phyloP scores from a whole-genome alignment of 2,797 vertebrate genomes.

The Lepus townsendii region DNA sequence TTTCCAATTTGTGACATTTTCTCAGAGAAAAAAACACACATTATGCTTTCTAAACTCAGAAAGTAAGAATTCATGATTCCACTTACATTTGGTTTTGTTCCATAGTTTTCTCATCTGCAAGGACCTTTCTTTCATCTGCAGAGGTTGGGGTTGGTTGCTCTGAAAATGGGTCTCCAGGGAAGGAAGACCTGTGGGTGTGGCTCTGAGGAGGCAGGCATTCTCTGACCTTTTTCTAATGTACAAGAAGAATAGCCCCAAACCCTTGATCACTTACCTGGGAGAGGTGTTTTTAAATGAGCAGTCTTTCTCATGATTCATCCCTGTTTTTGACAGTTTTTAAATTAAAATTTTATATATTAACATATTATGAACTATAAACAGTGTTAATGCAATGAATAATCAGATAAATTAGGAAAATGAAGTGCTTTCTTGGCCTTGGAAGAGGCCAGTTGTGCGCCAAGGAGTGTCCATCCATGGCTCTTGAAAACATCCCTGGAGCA shows the following conservation, averaged over 20 bases:
- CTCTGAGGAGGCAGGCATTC: background rate
- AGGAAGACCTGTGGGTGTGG: background rate
- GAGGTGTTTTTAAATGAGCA: constrained; percentile 32
- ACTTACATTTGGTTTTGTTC: background rate
- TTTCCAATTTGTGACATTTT: constrained; percentile 32
- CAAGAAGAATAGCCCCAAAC: background rate
- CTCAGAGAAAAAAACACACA: background rate
- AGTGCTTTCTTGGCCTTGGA: constrained; percentile 29
- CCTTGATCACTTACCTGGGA: background rate
- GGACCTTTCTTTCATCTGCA: background rate
- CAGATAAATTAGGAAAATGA: background rate
- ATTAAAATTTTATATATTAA: constrained; percentile 37
- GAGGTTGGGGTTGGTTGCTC: background rate
- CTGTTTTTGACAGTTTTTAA: background rate
- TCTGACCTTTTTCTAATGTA: background rate
- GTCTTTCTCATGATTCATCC: background rate
- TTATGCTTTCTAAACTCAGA: constrained; percentile 6
- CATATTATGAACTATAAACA: background rate
- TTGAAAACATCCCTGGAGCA: background rate
- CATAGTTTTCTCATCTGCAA: background rate
- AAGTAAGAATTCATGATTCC: background rate
- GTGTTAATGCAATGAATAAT: background rate
- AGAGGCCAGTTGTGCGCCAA: background rate
- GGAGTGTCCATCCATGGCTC: background rate
- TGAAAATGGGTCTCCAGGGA: background rate